Conservation (phyloP, 2,797 vertebrate species). For the Glossophaga mutica region DNA sequence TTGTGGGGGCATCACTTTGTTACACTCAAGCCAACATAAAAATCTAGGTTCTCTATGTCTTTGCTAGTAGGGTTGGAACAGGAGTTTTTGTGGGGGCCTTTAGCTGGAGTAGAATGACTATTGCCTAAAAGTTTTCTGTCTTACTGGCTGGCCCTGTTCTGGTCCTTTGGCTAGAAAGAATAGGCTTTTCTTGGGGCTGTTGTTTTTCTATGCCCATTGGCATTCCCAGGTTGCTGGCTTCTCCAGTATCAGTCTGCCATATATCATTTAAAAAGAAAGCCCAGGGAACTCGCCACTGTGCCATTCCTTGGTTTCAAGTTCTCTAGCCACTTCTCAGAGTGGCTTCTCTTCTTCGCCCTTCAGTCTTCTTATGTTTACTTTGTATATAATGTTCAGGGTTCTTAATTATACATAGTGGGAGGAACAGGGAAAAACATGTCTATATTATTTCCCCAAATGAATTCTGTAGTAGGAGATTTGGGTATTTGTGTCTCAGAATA, state of each 20-base stretch:
- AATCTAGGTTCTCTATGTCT: not conserved
- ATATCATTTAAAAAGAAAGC: not conserved
- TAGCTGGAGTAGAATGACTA: not conserved
- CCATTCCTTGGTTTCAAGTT: not conserved
- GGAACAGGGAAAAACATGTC: not conserved
- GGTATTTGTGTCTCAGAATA: not conserved
- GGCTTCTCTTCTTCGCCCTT: not conserved
- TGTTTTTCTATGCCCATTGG: not conserved
- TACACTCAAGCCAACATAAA: not conserved
- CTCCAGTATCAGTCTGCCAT: not conserved
- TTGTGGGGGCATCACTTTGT: not conserved
- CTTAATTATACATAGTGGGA: not conserved
- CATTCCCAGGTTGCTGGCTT: not conserved
- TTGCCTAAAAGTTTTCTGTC: not conserved
- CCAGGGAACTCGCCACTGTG: not conserved
- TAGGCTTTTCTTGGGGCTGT: not conserved
- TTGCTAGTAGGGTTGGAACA: not conserved
- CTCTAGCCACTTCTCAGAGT: not conserved
- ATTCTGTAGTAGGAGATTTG: not conserved
- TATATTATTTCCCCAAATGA: not conserved
- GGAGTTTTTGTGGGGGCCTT: not conserved
- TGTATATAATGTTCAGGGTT: not conserved
- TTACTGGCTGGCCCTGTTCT: not conserved
- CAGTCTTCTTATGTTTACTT: not conserved
- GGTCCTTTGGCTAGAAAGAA: not conserved